These are phyloP conservation scores for Periphyllus acericola DNA, from an alignment of 2,888 invertebrate species.

Conservation along the genomic window DNA sequence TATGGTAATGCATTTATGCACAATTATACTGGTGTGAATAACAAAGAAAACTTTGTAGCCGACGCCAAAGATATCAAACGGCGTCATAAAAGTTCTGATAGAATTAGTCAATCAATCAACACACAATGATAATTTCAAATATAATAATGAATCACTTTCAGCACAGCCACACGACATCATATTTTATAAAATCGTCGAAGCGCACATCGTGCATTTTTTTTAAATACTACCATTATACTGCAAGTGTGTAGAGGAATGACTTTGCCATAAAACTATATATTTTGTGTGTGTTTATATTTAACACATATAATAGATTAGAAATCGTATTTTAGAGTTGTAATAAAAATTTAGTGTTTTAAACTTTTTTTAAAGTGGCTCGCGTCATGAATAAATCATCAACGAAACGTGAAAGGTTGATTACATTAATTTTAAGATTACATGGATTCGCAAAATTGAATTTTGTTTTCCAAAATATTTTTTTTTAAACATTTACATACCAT, in stretches of 20 bases:
- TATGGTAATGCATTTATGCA: background rate
- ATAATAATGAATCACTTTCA: slow-evolving; percentile 33
- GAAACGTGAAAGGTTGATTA: no score
- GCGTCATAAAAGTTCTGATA: slow-evolving; percentile 39
- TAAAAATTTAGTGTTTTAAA: no score
- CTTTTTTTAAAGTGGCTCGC: no score
- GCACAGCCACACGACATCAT: background rate
- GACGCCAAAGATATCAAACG: background rate
- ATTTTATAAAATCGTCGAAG: slow-evolving; percentile 19
- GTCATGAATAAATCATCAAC: no score
- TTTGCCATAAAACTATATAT: background rate
- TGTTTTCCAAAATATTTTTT: no score
- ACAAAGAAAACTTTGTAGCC: slow-evolving; percentile 34
- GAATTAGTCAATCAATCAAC: slow-evolving; percentile 44
- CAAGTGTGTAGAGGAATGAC: background rate
- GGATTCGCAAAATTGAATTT: no score
- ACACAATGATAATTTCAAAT: slow-evolving; percentile 33
- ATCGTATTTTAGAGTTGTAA: background rate
- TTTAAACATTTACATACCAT: no score
- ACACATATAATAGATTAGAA: background rate
- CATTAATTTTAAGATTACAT: no score
- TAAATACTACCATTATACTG: no score
- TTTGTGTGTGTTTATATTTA: background rate
- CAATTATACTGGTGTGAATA: background rate
- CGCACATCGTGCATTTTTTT: background rate